Base-by-base conservation (phyloP, 2,888 invertebrate species). In the Polydrusus cervinus region DNA sequence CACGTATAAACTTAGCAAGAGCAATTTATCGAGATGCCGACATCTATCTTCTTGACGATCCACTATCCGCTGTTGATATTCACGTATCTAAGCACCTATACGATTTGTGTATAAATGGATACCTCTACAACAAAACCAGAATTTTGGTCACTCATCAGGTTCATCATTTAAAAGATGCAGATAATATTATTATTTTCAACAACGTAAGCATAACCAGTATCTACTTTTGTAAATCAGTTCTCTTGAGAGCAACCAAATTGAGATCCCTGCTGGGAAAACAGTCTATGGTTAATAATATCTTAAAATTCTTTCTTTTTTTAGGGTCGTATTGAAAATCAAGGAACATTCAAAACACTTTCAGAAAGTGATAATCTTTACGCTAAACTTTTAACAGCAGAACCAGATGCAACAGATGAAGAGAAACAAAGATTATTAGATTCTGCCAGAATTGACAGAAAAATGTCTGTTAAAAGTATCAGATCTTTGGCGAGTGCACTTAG, bases 91-190 rank as follows among this genome's bases (percentile, higher is more conserved):
- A 93, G 71, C 93, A 93, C 83, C 87, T 96, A 55, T 95, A 94
- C 84, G 92, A 95, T 70, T 90, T 93, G 83, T 96, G 95, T 82
- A 93, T 95, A 76, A 90, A 90, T 79, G 91, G 90, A 0, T 91
- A 90, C 81, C 88, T 96, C 78, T 89, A 89, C 57, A 88, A 90
- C 7, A 92, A 92, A 83, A 93, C 94, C 0, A 89, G 93, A 55
- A 90, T 96, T 72, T 90, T 96, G 13, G 94, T 95, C 75, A 96
- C 96, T 0, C 96, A 97, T 88, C 96, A 96, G 85, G 89, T 95
- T n/a, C 95, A 96, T 83, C 93, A 93, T 85, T 87, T 94, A 10
- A 92, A 92, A 78, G 88, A 90, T 64, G 93, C 92, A 0, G 92
- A 93, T 82, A 89, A 89, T 43, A 92, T 94, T 60, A 86, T 93